Conservation (phyloP, 2,797 vertebrate species). For the Hydrophis major region DNA sequence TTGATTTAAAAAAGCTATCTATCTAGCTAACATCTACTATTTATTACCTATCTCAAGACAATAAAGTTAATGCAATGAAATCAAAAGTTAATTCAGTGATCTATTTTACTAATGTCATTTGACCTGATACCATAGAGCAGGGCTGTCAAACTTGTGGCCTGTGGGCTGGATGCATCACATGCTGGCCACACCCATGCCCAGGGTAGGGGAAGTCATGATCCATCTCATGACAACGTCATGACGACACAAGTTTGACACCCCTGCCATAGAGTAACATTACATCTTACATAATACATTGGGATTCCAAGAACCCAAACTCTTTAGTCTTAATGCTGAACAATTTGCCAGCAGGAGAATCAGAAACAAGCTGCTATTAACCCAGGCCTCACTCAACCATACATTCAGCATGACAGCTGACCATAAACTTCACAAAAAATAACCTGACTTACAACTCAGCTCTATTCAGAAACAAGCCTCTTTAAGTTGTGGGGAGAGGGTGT, state of each 20-base stretch:
- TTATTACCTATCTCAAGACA: background rate
- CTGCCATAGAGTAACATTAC: background rate
- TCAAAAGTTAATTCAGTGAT: background rate
- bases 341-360: background rate
- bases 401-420: background rate
- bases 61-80: background rate
- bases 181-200: no score
- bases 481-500: background rate
- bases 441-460: background rate
- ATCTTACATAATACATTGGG: background rate
- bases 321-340: background rate
- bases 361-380: background rate
- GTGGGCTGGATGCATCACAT: no score
- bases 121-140: background rate
- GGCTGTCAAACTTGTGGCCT: no score
- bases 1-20: background rate
- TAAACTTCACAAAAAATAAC: background rate
- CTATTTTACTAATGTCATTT: background rate
- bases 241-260: no score
- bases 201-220: no score
- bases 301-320: background rate
- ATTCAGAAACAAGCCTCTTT: background rate
- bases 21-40: background rate
- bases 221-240: no score
- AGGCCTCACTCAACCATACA: background rate